These are phyloP conservation scores for Zaprionus capensis DNA, from an alignment of 1,140 invertebrate species.

Conservation along the genomic window DNA sequence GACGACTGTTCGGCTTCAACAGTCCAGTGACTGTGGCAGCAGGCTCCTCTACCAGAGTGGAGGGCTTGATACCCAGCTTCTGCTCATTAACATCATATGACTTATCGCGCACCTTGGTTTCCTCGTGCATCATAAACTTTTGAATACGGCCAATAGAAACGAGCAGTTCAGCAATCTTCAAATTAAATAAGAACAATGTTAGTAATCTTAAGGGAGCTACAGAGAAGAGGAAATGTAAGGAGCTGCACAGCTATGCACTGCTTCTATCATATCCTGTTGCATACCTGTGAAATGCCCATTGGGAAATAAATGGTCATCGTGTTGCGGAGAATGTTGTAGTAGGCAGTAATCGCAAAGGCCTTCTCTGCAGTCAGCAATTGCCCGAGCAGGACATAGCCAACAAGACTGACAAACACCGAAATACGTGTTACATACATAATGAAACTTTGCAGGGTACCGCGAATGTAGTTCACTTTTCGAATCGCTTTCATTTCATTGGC, in stretches of 20 bases:
- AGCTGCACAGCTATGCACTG: no score
- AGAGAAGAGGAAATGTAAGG: no score
- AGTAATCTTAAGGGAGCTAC: no score
- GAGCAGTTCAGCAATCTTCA: conserved; percentile 87
- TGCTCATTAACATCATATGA: conserved; percentile 67
- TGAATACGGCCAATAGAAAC: conserved; percentile 89
- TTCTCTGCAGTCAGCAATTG: conserved; percentile 86
- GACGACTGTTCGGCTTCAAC: conserved; percentile 61
- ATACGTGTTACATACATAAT: conserved; percentile 91
- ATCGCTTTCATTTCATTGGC: conserved; percentile 86
- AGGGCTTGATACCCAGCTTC: conserved; percentile 46
- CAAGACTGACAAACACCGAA: conserved; percentile 91
- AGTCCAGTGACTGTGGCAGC: conserved; percentile 52
- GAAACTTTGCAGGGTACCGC: conserved; percentile 90
- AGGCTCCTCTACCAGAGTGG: conserved; percentile 45
- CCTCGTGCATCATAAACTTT: conserved; percentile 89
- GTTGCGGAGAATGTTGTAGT: conserved; percentile 89
- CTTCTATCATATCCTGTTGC: no score
- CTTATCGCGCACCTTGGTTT: conserved; percentile 85
- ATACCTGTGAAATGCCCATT: conserved; percentile 86
- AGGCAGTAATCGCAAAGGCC: conserved; percentile 90
- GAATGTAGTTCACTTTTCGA: conserved; percentile 88
- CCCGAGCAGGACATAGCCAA: conserved; percentile 90
- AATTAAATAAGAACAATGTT: not conserved
- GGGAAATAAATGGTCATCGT: conserved; percentile 92